phyloP scores from a whole-genome alignment of 1,140 invertebrate species.

The Protaetia brevitarsis region DNA sequence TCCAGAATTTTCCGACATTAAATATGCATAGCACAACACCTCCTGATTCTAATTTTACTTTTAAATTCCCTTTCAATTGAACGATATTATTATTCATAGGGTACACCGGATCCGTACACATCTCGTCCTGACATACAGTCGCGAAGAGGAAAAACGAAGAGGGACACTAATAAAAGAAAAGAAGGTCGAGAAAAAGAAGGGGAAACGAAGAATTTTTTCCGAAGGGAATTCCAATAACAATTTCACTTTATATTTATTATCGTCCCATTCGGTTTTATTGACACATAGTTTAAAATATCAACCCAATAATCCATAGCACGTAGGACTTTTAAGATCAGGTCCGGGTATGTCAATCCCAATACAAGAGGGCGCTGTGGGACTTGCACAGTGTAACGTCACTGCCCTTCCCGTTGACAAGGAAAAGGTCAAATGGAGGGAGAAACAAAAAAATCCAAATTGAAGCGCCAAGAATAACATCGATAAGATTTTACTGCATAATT shows the following conservation, averaged over 20 bases:
- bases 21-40: constrained; percentile 25
- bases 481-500: not conserved
- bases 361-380: not conserved
- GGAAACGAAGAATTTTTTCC: constrained; percentile 6
- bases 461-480: not conserved
- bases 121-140: not conserved
- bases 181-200: not conserved
- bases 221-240: constrained; percentile 33
- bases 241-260: constrained; percentile 40
- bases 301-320: constrained; percentile 38
- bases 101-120: constrained; percentile 2
- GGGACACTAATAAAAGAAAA: not conserved
- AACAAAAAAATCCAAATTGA: not conserved
- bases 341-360: not conserved
- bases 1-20: constrained; percentile 8
- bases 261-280: constrained; percentile 37
- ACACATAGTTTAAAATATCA: constrained; percentile 39
- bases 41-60: constrained; percentile 33
- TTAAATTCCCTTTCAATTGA: constrained; percentile 37
- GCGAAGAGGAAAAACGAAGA: not conserved
- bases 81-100: constrained; percentile 39
- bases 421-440: not conserved
- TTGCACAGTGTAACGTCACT: not conserved
- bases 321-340: constrained; percentile 33
- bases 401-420: not conserved